Percentiles rank a stretch among this genome's conserved stretches.
Conservation (phyloP, 2,797 vertebrate genomes). For the Melanotaenia parkinsoni region DNA sequence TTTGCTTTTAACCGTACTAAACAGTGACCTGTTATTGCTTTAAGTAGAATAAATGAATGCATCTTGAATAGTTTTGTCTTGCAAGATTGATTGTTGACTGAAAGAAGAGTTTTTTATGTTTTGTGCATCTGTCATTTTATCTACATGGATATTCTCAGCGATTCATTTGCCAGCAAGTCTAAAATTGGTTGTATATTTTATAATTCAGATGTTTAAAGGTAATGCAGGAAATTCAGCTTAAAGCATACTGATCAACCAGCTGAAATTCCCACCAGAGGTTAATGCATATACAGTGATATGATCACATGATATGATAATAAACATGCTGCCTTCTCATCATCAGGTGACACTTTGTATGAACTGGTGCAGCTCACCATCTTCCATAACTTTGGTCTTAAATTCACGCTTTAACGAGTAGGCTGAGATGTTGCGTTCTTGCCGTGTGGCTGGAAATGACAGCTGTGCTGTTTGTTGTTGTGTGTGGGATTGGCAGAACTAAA, state of each 20-base stretch:
- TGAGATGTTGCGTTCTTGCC: background rate
- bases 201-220: background rate
- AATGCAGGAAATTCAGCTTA: background rate
- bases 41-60: constrained; percentile 1
- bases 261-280: background rate
- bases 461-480: constrained; percentile 2
- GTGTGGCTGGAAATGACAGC: constrained; percentile 9
- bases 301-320: background rate
- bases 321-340: background rate
- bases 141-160: background rate
- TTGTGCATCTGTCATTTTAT: background rate
- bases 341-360: constrained; percentile 17
- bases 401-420: background rate
- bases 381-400: constrained; percentile 2
- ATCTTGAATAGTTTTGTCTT: background rate
- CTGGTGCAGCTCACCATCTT: background rate
- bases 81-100: background rate
- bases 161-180: background rate
- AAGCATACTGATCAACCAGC: background rate
- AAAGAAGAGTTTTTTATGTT: background rate
- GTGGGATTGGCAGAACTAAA: background rate
- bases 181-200: background rate
- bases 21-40: background rate
- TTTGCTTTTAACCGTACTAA: constrained; percentile 4
- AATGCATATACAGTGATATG: background rate